Evolutionary conservation across 2,113 vertebrate species (phyloP).

Genomic region (Pluvialis apricaria): DNA sequence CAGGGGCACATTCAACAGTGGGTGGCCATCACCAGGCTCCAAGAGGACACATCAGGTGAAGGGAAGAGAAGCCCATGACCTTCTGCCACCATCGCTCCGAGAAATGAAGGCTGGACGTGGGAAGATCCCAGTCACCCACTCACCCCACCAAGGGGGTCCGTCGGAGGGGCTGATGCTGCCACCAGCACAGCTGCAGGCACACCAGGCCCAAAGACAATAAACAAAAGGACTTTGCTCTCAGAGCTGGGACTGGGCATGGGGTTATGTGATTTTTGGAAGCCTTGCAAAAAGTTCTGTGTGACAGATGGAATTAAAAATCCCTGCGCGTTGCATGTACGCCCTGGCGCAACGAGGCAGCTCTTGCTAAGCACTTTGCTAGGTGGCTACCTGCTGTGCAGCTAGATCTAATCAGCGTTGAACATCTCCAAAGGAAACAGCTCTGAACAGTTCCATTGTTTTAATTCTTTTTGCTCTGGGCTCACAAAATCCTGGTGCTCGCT

Average conservation of each 20-base stretch:
- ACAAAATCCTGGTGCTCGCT: neutral
- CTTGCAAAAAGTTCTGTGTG: constrained; percentile 2
- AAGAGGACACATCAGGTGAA: neutral
- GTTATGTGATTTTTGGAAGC: constrained; percentile 66
- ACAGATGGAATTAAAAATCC: constrained; percentile 46
- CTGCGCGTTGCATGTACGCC: neutral
- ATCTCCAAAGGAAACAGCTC: constrained; percentile 61
- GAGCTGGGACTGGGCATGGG: neutral
- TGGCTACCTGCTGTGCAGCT: constrained; percentile 55
- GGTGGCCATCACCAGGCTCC: neutral
- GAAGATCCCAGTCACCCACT: neutral
- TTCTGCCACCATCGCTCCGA: neutral
- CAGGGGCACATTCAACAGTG: neutral
- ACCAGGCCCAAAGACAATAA: constrained; percentile 58
- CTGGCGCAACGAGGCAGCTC: neutral
- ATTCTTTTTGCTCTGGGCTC: neutral
- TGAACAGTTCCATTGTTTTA: constrained; percentile 42
- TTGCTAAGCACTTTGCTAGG: constrained; percentile 40
- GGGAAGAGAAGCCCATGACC: neutral
- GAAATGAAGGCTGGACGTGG: neutral
- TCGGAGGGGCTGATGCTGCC: neutral
- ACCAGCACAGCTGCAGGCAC: constrained; percentile 55
- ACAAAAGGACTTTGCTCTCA: constrained; percentile 21
- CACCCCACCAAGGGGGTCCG: neutral
- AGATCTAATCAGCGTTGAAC: neutral